These are phyloP conservation scores for Platerodrilus igneus DNA, from an alignment of 2,888 invertebrate species.

Conservation along the genomic window DNA sequence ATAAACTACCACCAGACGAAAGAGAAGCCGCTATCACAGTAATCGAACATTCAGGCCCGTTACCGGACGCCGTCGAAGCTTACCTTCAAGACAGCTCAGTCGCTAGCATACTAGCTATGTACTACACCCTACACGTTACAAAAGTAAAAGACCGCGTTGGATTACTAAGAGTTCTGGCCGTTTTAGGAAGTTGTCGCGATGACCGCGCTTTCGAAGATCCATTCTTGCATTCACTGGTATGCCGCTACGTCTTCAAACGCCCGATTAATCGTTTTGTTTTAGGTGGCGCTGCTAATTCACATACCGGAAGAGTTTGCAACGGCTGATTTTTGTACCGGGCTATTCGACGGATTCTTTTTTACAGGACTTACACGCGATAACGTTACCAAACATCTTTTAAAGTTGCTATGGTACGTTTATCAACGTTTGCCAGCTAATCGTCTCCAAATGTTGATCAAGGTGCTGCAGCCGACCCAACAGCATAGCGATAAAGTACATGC, in stretches of 20 bases:
- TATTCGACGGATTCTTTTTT: constrained; percentile 94
- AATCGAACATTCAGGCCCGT: constrained; percentile 89
- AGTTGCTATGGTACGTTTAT: constrained; percentile 87
- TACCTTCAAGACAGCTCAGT: constrained; percentile 89
- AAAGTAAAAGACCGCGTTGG: constrained; percentile 76
- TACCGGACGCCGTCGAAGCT: constrained; percentile 89
- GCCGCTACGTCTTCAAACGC: constrained; percentile 11
- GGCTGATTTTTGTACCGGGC: constrained; percentile 90
- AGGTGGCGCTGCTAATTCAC: constrained; percentile 73
- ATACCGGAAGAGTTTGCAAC: constrained; percentile 89
- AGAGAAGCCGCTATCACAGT: constrained; percentile 88
- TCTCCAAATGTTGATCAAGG: constrained; percentile 75
- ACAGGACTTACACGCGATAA: constrained; percentile 86
- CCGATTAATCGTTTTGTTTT: constrained; percentile 22
- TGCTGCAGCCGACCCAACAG: constrained; percentile 69
- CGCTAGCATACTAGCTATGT: constrained; percentile 90
- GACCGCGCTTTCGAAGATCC: constrained; percentile 93
- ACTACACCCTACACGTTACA: constrained; percentile 86
- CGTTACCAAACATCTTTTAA: constrained; percentile 85
- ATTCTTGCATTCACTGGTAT: constrained; percentile 84
- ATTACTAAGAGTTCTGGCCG: constrained; percentile 80
- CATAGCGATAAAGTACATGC: constrained; percentile 82
- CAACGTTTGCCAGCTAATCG: constrained; percentile 76
- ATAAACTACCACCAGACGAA: constrained; percentile 88
- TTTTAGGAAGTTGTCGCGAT: constrained; percentile 84